These are phyloP conservation scores for Hymenochirus boettgeri DNA, from an alignment of 2,113 vertebrate genomes.

Conservation along the genomic window DNA sequence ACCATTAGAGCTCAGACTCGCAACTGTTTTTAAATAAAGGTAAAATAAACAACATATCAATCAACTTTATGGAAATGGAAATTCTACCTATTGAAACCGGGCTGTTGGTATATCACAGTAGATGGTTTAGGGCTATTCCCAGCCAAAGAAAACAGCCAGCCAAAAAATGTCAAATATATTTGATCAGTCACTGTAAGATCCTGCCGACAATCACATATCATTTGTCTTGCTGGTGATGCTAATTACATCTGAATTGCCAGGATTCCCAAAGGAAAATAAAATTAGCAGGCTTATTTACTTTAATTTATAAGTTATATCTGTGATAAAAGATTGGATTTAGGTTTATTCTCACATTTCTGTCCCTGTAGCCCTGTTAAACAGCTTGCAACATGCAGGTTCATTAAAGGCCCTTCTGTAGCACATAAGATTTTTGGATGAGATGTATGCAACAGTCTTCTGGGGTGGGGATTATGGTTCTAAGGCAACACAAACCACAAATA, in stretches of 20 bases:
- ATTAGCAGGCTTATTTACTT: constrained; percentile 11
- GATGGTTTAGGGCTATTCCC: constrained; percentile 11
- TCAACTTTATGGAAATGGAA: constrained; percentile 1
- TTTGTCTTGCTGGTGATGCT: constrained; percentile 31
- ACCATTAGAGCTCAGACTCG: no score
- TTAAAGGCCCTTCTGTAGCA: neutral
- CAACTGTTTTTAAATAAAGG: neutral
- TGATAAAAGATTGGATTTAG: neutral
- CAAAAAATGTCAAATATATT: constrained; percentile 28
- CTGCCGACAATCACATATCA: constrained; percentile 26
- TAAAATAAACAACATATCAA: neutral
- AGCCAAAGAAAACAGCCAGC: constrained; percentile 1
- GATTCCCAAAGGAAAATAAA: constrained; percentile 8
- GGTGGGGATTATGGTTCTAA: no score
- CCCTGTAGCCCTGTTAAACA: neutral
- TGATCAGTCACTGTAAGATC: constrained; percentile 14
- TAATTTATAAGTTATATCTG: neutral
- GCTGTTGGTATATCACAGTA: neutral
- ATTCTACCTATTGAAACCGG: neutral
- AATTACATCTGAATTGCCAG: constrained; percentile 30
- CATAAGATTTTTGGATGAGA: neutral
- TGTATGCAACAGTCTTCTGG: neutral
- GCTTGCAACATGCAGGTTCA: constrained; percentile 10
- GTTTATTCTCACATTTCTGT: neutral
- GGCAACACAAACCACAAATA: no score